Conservation (phyloP, 1,140 invertebrate genomes). For the Piezodorus guildinii region DNA sequence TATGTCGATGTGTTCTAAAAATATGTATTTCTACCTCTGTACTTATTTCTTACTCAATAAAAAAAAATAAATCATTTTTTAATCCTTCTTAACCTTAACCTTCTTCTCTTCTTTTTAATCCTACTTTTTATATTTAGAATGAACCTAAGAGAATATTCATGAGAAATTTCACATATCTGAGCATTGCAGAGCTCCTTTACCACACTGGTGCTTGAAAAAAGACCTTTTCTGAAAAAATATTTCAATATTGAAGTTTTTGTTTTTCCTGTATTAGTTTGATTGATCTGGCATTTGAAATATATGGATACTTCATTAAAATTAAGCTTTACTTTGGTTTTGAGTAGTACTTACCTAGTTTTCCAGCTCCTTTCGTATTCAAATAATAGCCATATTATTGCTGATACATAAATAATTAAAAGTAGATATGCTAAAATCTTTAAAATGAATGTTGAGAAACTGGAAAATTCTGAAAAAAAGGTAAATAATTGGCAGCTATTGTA, state of each 20-base stretch:
- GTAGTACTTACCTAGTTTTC: too few relatives aligned
- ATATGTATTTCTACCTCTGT: conserved; percentile 2
- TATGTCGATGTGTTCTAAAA: neutral
- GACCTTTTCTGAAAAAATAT: neutral
- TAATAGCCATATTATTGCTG: too few relatives aligned
- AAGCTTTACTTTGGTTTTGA: too few relatives aligned
- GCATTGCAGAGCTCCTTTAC: neutral
- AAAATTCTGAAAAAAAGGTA: too few relatives aligned
- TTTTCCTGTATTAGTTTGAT: too few relatives aligned
- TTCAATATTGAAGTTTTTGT: neutral
- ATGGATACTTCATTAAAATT: too few relatives aligned
- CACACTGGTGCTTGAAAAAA: neutral
- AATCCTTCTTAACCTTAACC: neutral
- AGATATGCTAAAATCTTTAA: too few relatives aligned
- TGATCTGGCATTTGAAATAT: too few relatives aligned
- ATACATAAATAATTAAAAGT: too few relatives aligned
- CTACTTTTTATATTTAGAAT: neutral
- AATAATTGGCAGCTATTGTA: too few relatives aligned
- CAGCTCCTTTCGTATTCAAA: too few relatives aligned
- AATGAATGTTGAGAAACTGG: too few relatives aligned
- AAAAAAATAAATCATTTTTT: neutral
- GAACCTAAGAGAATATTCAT: neutral
- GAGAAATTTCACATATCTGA: neutral
- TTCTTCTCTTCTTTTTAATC: neutral
- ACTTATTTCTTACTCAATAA: neutral